phyloP scores from a whole-genome alignment of 2,113 vertebrate species.

The Cyprinodon brontotheroides region DNA sequence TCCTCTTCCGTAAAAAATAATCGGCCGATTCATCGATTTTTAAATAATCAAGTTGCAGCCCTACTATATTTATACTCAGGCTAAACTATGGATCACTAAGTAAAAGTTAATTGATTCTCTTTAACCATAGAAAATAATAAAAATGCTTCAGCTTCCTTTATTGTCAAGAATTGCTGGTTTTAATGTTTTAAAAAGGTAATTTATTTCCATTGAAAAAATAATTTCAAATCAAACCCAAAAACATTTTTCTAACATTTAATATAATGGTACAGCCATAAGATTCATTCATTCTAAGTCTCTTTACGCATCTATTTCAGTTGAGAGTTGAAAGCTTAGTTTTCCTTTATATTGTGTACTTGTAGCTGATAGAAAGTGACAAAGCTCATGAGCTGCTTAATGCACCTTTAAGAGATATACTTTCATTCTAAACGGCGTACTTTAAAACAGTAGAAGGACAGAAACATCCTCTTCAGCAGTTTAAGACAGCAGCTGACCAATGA shows the following conservation, averaged over 20 bases:
- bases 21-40: no score
- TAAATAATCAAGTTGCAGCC: no score
- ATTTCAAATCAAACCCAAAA: not conserved
- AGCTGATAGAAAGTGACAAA: slow-evolving; percentile 3
- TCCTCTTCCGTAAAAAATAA: no score
- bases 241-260: no score
- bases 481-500: not conserved
- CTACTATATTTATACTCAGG: no score
- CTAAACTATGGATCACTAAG: no score
- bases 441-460: not conserved
- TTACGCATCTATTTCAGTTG: not conserved
- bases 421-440: slow-evolving; percentile 1
- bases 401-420: slow-evolving; percentile 5
- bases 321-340: not conserved
- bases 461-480: slow-evolving; percentile 3
- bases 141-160: no score
- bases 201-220: not conserved
- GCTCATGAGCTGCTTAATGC: slow-evolving; percentile 16
- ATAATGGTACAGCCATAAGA: not conserved
- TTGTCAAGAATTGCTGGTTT: no score
- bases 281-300: not conserved
- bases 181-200: no score
- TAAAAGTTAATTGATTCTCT: no score
- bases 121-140: no score
- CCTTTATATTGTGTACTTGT: not conserved